Conservation (phyloP, 2,888 invertebrate genomes). For the Myathropa florea region DNA sequence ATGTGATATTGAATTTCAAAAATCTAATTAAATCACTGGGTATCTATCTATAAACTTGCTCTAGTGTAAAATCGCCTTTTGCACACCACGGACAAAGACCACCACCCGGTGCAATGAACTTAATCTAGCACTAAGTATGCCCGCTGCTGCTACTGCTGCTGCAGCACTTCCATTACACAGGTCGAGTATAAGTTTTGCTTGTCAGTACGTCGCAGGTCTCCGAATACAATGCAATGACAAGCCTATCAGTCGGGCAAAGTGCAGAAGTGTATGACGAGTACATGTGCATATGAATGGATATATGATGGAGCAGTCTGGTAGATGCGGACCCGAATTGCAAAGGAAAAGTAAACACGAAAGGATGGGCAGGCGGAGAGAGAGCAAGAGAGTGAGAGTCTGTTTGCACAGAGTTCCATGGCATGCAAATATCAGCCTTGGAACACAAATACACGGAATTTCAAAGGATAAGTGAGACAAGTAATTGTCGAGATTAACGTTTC, state of each 20-base stretch:
- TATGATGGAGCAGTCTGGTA: constrained; percentile 13
- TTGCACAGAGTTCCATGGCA: constrained; percentile 57
- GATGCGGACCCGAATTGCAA: constrained; percentile 30
- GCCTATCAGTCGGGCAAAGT: constrained; percentile 33
- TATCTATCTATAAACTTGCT: constrained; percentile 35
- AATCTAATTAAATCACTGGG: constrained; percentile 53
- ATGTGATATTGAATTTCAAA: constrained; percentile 57
- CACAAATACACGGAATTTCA: constrained; percentile 47
- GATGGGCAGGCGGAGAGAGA: constrained; percentile 1
- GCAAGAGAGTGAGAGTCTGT: constrained; percentile 46
- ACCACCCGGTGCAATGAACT: constrained; percentile 61
- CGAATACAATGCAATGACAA: constrained; percentile 40
- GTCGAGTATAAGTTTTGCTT: constrained; percentile 47
- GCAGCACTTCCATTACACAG: constrained; percentile 59
- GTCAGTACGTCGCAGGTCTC: constrained; percentile 46
- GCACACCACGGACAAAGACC: background rate
- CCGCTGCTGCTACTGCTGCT: background rate
- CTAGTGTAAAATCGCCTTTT: constrained; percentile 51
- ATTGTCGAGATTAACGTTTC: constrained; percentile 49
- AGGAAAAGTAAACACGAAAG: constrained; percentile 52
- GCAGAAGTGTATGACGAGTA: constrained; percentile 22
- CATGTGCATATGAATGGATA: background rate
- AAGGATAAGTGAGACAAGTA: constrained; percentile 48
- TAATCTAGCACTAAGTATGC: constrained; percentile 42
- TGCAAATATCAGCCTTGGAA: constrained; percentile 63